Conservation (phyloP, 2,888 invertebrate genomes). For the Galerucella calmariensis region DNA sequence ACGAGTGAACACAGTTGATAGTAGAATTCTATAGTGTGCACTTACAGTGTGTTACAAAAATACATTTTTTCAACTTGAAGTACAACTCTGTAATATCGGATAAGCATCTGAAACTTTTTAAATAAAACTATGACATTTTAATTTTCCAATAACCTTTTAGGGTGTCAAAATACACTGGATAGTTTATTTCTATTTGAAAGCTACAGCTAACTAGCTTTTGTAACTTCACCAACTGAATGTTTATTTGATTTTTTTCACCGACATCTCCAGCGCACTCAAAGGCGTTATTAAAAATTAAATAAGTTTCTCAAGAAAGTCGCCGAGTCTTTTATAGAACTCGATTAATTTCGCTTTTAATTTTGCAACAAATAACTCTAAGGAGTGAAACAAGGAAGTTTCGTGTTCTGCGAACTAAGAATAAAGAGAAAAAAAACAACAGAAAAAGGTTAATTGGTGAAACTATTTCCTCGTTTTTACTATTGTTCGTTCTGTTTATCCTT, state of each 20-base stretch:
- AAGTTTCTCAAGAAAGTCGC: neutral
- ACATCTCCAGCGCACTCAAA: neutral
- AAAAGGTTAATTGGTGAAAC: conserved; percentile 19
- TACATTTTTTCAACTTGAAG: too few relatives aligned
- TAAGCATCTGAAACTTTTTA: too few relatives aligned
- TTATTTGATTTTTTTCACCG: neutral
- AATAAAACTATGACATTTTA: too few relatives aligned
- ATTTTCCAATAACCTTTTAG: neutral
- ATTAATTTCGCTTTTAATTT: conserved; percentile 15
- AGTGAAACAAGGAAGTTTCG: conserved; percentile 7
- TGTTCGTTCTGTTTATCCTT: neutral
- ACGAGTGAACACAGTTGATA: too few relatives aligned
- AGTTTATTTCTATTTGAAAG: neutral
- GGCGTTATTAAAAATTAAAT: conserved; percentile 1
- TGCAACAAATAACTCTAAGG: conserved; percentile 14
- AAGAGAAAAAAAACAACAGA: neutral
- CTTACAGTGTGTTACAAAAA: too few relatives aligned
- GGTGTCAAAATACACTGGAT: neutral
- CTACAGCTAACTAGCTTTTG: neutral
- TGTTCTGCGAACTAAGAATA: conserved; percentile 2
- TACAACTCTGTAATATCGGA: too few relatives aligned
- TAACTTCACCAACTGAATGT: neutral
- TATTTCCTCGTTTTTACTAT: conserved; percentile 10
- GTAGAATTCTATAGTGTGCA: too few relatives aligned
- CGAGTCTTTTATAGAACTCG: neutral